Base-by-base conservation (phyloP, 2,113 vertebrate species). In the Aphelocoma coerulescens region DNA sequence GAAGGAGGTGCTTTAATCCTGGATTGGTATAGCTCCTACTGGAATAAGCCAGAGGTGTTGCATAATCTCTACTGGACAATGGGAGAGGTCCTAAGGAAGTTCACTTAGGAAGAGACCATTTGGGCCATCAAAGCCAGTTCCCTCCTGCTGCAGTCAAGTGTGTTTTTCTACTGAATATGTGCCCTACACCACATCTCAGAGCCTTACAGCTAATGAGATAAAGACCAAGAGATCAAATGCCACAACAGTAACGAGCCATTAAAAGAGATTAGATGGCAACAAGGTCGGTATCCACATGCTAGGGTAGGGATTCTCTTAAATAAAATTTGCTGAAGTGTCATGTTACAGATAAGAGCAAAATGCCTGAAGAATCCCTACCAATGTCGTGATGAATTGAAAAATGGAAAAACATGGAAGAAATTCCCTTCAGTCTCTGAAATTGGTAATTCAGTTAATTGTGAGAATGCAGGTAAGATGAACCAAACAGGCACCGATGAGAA, bases 401-500 rank as follows among this genome's bases (percentile, higher is more conserved):
- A 83, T 51, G 46, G 85, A 20, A 75, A 77, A 88, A 69, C 15
- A 33, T 66, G 72, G 65, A 80, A 95, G 76, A 95, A 74, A 84
- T 85, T 95, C 65, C 49, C 43, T 83, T 86, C 55, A 22, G 65
- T 41, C 65, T 81, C 89, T 87, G 77, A 90, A 95, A 78, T 0
- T 67, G 79, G 22, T 57, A 87, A 65, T 78, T 77, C 86, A 68
- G 73, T 84, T 95, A 91, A 81, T 78, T 22, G 15, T 48, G 43
- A 81, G 65, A 57, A 55, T 52, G 24, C 67, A 92, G 57, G 91
- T 84, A 81, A 73, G 76, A 75, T 65, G 86, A 91, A 81, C 72
- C 68, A 91, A 93, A 85, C 44, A 84, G 86, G 83, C 16, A 72
- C 86, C 6, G 22, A 30, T 95, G 93, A 95, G 91, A 93, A 95